Evolutionary conservation across 2,797 vertebrate genomes (phyloP).

Genomic region (Fistularia tabacaria): DNA sequence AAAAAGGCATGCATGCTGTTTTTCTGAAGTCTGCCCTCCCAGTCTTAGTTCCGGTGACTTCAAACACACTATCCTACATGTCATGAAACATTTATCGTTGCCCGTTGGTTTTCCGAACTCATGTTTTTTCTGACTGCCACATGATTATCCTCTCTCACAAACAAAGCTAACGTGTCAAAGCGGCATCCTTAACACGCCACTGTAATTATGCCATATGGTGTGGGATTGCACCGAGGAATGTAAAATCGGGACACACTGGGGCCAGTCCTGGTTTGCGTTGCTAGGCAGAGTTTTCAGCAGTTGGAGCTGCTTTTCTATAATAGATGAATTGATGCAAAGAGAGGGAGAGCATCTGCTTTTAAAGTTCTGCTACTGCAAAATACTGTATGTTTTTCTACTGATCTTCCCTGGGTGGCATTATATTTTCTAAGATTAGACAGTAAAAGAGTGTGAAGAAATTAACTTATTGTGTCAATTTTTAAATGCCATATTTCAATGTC

Average conservation of each 20-base stretch:
- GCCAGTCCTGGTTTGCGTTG: constrained; percentile 38
- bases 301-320: constrained; percentile 28
- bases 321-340: constrained; percentile 26
- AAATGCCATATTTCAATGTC: no score
- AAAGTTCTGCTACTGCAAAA: no score
- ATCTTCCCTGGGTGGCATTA: no score
- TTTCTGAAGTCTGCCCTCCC: neutral
- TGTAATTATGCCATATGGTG: constrained; percentile 21
- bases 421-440: no score
- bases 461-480: no score
- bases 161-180: neutral
- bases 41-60: neutral
- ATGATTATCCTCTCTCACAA: no score
- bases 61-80: no score
- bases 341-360: no score
- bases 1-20: constrained; percentile 4
- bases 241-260: constrained; percentile 37
- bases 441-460: no score
- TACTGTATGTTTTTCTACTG: no score
- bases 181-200: constrained; percentile 7
- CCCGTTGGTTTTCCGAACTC: no score
- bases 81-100: neutral
- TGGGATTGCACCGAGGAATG: constrained; percentile 22
- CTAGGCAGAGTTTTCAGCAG: constrained; percentile 43
- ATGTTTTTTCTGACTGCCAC: no score